Conservation (phyloP, 2,888 invertebrate genomes). For the Poecilus cupreus region DNA sequence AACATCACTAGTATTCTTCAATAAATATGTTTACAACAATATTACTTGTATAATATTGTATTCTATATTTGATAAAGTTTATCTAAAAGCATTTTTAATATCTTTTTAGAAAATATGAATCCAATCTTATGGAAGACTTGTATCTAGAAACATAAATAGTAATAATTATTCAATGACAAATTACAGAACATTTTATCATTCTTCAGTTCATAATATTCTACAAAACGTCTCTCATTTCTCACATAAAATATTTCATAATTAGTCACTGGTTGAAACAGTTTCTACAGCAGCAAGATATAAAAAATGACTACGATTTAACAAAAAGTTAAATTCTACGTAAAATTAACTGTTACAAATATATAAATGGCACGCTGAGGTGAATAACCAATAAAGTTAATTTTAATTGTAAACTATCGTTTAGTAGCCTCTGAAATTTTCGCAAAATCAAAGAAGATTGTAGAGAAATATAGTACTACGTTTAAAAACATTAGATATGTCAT, state of each 20-base stretch:
- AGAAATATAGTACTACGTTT: background rate
- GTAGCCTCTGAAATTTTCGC: slow-evolving; percentile 37
- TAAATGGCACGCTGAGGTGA: slow-evolving; percentile 56
- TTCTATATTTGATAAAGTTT: slow-evolving; percentile 11
- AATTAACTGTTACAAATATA: slow-evolving; percentile 38
- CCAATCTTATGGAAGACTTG: slow-evolving; percentile 41
- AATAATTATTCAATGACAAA: background rate
- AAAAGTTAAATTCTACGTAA: background rate
- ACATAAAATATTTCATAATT: background rate
- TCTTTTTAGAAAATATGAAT: slow-evolving; percentile 22
- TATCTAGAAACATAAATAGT: slow-evolving; percentile 30
- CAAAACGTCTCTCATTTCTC: background rate
- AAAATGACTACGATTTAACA: background rate
- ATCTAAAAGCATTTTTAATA: slow-evolving; percentile 18
- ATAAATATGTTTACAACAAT: background rate
- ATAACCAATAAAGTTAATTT: slow-evolving; percentile 52
- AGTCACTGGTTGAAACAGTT: background rate
- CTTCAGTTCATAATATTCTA: background rate
- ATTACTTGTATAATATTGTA: slow-evolving; percentile 22
- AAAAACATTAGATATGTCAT: too few species aligned
- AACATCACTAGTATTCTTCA: slow-evolving; percentile 21
- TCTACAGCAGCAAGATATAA: background rate
- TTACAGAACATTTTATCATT: background rate
- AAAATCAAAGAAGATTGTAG: slow-evolving; percentile 30
- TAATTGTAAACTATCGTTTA: slow-evolving; percentile 38